Evolutionary conservation across 2,113 vertebrate species (phyloP), one percentile per base, ranked within the genome.

Genomic region (Centropus unirufus): DNA sequence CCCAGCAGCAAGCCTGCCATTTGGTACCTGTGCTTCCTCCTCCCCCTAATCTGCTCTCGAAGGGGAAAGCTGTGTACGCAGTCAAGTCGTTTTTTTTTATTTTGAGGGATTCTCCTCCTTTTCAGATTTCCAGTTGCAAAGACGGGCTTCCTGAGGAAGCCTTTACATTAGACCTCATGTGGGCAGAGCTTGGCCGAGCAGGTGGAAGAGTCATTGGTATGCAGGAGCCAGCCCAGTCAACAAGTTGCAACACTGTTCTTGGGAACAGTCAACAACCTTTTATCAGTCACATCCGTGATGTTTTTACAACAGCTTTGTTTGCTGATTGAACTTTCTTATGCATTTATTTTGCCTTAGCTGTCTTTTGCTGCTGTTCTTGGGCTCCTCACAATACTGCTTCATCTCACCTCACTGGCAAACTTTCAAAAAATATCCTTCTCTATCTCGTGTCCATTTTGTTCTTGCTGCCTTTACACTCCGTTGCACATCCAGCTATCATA

Each of bases 221-320:
- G 59, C 15, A 61, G 44, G 54, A 84, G 64, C 46, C 30, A 57
- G 54, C 14, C 62, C 70, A 78, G 44, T 78, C 27, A 87, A 44
- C 7, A 5, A 52, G 15, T 1, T 5, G 14, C 55, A 64, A 51
- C 58, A 52, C 4, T 39, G 15, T 18, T 84, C 52, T 61, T 62
- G 62, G 52, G 46, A 93, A 76, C 54, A 83, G 40, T 46, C 58
- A 82, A 79, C 21, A 73, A 47, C 6, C 24, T 72, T 59, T 1
- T 29, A 40, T n/a, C 47, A 52, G 49, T 81, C 64, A 78, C 0
- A 1, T 57, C 21, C 3, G 0, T 70, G 49, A 68, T 44, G 23
- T 54, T 84, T 96, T 79, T 66, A 94, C n/a, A 87, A 69, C 54
- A 87, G 13, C 23, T 92, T 46, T 51, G 8, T 77, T 69, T 82